phyloP scores from a whole-genome alignment of 2,113 vertebrate species.

The Pelusios castaneus region DNA sequence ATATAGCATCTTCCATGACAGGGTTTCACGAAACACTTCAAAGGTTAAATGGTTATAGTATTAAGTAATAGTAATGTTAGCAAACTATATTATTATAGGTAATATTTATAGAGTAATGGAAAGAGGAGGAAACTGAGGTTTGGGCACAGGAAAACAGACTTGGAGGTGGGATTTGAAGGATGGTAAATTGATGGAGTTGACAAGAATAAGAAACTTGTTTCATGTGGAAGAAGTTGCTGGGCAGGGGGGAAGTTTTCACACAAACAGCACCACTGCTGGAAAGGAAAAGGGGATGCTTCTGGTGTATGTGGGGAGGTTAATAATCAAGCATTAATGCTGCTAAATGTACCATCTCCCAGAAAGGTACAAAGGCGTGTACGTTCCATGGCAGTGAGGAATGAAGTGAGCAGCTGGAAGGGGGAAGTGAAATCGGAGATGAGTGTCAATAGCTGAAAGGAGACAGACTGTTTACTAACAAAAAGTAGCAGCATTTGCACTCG shows the following conservation, averaged over 20 bases:
- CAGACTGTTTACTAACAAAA: neutral
- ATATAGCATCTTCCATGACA: neutral
- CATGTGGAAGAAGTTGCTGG: constrained; percentile 56
- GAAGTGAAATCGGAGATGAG: constrained; percentile 11
- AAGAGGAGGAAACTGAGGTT: constrained; percentile 41
- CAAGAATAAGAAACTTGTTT: constrained; percentile 57
- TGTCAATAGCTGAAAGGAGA: constrained; percentile 8
- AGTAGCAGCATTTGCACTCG: neutral
- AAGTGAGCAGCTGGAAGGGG: constrained; percentile 58
- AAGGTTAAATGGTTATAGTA: neutral
- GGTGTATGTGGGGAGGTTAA: constrained; percentile 21
- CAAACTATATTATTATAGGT: neutral
- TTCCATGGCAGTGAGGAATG: neutral
- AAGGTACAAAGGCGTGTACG: constrained; percentile 6
- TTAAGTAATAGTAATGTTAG: neutral
- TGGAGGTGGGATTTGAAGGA: constrained; percentile 68
- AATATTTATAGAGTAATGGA: constrained; percentile 28
- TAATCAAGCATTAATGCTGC: constrained; percentile 36
- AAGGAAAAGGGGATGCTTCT: constrained; percentile 11
- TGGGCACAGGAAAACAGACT: constrained; percentile 40
- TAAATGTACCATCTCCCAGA: constrained; percentile 49
- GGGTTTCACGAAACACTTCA: neutral
- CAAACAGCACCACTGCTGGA: constrained; percentile 38
- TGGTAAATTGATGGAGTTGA: constrained; percentile 62
- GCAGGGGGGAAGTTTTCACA: constrained; percentile 32